Conservation (phyloP, 2,113 vertebrate species). For the Apeltes quadracus region DNA sequence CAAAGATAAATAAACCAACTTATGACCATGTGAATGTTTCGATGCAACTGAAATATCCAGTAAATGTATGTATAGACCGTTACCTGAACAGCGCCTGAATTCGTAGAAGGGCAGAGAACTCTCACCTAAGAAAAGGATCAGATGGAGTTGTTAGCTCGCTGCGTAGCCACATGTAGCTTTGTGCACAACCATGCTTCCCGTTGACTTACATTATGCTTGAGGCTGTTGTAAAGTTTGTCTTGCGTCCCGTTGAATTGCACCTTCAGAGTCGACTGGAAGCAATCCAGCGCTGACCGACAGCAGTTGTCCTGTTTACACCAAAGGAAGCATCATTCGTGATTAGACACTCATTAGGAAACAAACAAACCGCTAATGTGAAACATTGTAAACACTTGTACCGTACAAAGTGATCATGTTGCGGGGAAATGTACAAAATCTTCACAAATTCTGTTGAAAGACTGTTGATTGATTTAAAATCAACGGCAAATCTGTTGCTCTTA, state of each 20-base stretch:
- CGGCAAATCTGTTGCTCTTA: background rate
- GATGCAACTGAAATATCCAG: background rate
- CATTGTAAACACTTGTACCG: background rate
- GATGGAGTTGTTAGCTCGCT: background rate
- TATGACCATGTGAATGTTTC: background rate
- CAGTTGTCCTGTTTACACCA: slow-evolving; percentile 67
- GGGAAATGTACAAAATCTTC: background rate
- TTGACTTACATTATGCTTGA: slow-evolving; percentile 66
- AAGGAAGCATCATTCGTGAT: background rate
- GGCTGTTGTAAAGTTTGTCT: slow-evolving; percentile 37
- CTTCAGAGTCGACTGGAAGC: slow-evolving; percentile 34
- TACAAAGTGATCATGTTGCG: background rate
- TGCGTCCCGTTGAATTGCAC: accelerated
- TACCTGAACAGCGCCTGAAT: slow-evolving; percentile 18
- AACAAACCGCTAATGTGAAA: background rate
- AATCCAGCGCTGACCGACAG: slow-evolving; percentile 57
- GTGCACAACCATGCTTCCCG: too few species aligned
- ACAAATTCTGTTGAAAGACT: background rate
- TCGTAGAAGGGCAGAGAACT: slow-evolving; percentile 6
- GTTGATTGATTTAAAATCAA: background rate
- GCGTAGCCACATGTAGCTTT: too few species aligned
- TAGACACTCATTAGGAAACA: background rate
- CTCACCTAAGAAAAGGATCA: slow-evolving; percentile 50
- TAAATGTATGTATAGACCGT: background rate
- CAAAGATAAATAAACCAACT: background rate